Conservation (phyloP, 2,888 invertebrate genomes). For the Mimas tiliae region DNA sequence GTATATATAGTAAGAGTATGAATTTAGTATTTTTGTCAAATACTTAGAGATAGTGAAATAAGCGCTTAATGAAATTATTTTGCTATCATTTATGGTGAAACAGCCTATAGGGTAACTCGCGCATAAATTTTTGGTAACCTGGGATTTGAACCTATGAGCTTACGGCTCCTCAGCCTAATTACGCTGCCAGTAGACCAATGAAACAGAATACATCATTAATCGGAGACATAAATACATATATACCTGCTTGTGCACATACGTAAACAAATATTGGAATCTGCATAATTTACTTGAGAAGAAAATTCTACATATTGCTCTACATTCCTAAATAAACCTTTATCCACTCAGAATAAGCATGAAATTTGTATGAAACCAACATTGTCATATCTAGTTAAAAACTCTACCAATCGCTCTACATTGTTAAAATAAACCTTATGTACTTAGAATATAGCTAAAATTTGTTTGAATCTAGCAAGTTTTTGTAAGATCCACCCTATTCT, state of each 20-base stretch:
- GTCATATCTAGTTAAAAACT: background rate
- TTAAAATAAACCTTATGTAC: background rate
- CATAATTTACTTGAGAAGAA: background rate
- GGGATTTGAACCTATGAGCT: no score
- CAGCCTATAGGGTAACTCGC: no score
- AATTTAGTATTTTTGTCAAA: no score
- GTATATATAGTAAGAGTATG: no score
- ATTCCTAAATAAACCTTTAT: background rate
- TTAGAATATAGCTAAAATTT: background rate
- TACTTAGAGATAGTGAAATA: no score
- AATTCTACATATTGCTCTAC: background rate
- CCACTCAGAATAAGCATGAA: background rate
- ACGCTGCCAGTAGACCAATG: no score
- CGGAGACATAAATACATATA: background rate
- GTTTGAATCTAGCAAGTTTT: background rate
- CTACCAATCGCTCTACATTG: background rate
- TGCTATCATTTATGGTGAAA: no score
- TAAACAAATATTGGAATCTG: constrained; percentile 1
- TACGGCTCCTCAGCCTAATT: no score
- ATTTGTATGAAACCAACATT: background rate
- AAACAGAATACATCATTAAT: no score
- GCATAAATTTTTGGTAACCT: no score
- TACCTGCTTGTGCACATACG: background rate
- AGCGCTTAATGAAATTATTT: no score
- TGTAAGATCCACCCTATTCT: constrained; percentile 14